These are phyloP conservation scores for Tor tambroides DNA, from an alignment of 2,113 vertebrate genomes.

Conservation along the genomic window DNA sequence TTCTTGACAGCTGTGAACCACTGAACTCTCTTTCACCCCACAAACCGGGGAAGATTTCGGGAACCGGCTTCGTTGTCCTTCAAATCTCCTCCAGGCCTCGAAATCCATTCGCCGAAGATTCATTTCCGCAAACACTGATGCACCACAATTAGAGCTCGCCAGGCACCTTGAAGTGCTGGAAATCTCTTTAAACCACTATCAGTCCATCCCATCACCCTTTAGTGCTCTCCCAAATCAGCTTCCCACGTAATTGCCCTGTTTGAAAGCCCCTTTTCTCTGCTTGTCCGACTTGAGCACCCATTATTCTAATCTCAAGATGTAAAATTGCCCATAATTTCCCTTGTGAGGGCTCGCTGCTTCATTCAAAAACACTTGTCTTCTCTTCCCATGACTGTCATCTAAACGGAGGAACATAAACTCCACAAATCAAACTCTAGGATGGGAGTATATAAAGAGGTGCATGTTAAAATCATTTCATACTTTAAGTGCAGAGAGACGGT, in stretches of 20 bases:
- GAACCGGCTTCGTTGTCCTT: constrained; percentile 41
- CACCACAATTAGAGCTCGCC: constrained; percentile 74
- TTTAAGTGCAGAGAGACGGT: background rate
- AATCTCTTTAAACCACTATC: constrained; percentile 60
- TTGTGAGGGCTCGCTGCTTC: constrained; percentile 73
- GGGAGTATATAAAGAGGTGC: constrained; percentile 64
- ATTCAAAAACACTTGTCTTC: constrained; percentile 66
- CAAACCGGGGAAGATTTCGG: constrained; percentile 30
- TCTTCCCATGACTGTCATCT: constrained; percentile 66
- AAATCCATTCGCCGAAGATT: constrained; percentile 66
- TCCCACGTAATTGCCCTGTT: constrained; percentile 76
- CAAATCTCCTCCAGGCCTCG: constrained; percentile 60
- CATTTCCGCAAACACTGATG: constrained; percentile 65
- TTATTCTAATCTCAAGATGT: constrained; percentile 83
- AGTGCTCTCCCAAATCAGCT: constrained; percentile 69
- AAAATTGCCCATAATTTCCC: constrained; percentile 84
- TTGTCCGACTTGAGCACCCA: constrained; percentile 76
- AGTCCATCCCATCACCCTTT: constrained; percentile 61
- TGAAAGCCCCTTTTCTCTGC: constrained; percentile 74
- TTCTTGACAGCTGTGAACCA: constrained; percentile 76
- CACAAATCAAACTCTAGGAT: constrained; percentile 60
- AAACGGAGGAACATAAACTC: constrained; percentile 72
- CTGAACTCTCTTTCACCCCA: constrained; percentile 73
- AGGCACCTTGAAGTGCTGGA: constrained; percentile 63
- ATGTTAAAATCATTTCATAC: constrained; percentile 6